Base-by-base conservation (phyloP, 35 echinoderm and acorn worm genomes). In the Patiria miniata region DNA sequence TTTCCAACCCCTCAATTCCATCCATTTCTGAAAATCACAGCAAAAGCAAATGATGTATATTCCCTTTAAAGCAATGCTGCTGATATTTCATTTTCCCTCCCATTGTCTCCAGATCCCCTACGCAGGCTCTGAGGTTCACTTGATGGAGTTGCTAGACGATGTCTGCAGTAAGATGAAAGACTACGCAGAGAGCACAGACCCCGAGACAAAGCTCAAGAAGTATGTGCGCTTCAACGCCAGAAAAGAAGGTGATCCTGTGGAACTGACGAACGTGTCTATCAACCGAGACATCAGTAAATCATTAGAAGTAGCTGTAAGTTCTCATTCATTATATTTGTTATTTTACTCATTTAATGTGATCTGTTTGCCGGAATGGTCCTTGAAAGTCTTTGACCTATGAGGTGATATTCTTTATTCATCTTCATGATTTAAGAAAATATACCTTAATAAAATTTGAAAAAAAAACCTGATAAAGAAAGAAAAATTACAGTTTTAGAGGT, bases 131-230 rank as follows among this genome's bases (percentile, higher is more conserved):
- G 93, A 94, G 80, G 60, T 42, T 1, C 87, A 94, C 32, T n/a
- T 94, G 21, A 85, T 80, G 23, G 93, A 94, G 30, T 26, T 90
- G 36, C 29, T 90, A 36, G 93, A 94, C 14, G 77, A 40, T 8
- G 82, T 94, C 23, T 94, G 93, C 78, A 65, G 90, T 5, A 87
- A 90, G 38, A 90, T 94, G 93, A 90, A 59, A 2, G 93, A 94
- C 59, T 94, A 94, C 60, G 93, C 93, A 1, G 78, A 82, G 53
- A 90, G 77, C 12, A 86, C 8, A 21, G 78, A 90, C 38, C 83
- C 83, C 42, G 83, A 81, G 47, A 82, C 93, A 18, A 68, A 94
- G 8, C 76, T 78, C 26, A 81, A 80, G 82, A 90, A 28, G 16
- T 90, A 90, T 76, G 78, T 90, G 0, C 81, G 93, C 37, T 94